A percentile compares a stretch with the other conserved stretches of the same genome.
Evolutionary conservation across 2,113 vertebrate genomes (phyloP).

Genomic region (Antigone vipio): DNA sequence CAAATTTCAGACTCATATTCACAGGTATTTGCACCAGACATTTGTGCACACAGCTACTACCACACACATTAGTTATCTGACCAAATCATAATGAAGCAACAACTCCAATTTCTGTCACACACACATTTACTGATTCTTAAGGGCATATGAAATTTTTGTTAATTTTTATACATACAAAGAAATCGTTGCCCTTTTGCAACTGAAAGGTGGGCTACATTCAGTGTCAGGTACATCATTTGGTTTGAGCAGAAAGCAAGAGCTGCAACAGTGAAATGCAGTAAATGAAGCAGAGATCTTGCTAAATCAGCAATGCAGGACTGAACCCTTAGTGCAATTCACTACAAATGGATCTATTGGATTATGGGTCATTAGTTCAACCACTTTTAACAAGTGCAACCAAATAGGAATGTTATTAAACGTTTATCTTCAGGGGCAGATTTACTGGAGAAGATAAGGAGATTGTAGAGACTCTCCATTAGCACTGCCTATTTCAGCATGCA

Average conservation of each 20-base stretch:
- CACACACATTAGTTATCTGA: neutral
- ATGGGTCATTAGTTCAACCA: conserved; percentile 33
- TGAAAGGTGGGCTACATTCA: neutral
- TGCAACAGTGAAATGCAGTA: neutral
- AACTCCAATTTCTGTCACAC: neutral
- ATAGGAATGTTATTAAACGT: conserved; percentile 40
- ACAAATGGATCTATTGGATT: neutral
- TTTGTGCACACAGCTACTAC: neutral
- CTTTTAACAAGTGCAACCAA: conserved; percentile 4
- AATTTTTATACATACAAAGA: neutral
- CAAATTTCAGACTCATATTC: neutral
- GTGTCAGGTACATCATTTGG: neutral
- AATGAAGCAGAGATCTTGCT: neutral
- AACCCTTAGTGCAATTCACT: neutral
- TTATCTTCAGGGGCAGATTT: conserved; percentile 23
- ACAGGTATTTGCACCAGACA: neutral
- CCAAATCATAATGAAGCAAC: neutral
- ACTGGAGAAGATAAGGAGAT: conserved; percentile 20
- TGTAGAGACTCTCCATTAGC: neutral
- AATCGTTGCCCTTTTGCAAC: neutral
- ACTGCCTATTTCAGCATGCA: neutral
- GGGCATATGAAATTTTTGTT: neutral
- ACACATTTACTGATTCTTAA: neutral
- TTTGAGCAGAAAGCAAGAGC: neutral
- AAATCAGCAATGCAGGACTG: neutral